Evolutionary conservation across 35 echinoderm and acorn worm genomes (phyloP).

Genomic region (Stichopus chloronotus): DNA sequence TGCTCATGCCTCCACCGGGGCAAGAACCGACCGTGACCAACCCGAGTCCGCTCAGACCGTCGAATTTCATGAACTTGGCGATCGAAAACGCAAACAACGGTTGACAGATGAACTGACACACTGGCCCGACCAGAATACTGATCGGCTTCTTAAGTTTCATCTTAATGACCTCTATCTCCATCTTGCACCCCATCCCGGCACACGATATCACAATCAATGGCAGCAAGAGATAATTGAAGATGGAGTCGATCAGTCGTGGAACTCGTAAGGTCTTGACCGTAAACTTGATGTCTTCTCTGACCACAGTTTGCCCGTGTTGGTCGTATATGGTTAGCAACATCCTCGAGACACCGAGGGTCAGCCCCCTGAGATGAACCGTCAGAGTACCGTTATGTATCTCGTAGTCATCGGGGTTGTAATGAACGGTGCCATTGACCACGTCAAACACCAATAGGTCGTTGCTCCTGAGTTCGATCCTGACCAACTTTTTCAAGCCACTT

Average conservation of each 20-base stretch:
- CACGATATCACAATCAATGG: conserved; percentile 81
- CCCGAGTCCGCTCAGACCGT: conserved; percentile 73
- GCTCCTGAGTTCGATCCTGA: conserved; percentile 59
- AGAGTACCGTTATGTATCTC: conserved; percentile 63
- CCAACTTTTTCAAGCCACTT: conserved; percentile 13
- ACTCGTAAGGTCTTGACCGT: conserved; percentile 74
- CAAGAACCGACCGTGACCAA: conserved; percentile 92
- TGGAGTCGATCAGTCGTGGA: conserved; percentile 74
- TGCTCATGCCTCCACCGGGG: conserved; percentile 93
- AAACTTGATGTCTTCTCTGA: conserved; percentile 27
- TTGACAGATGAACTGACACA: conserved; percentile 92
- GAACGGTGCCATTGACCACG: conserved; percentile 54
- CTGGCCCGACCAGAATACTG: conserved; percentile 78
- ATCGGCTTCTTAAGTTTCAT: conserved; percentile 78
- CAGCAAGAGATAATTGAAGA: conserved; percentile 80
- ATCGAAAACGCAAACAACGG: conserved; percentile 81
- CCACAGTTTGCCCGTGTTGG: conserved; percentile 3
- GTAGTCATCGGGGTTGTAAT: conserved; percentile 41
- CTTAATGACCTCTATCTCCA: conserved; percentile 83
- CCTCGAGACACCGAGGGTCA: conserved; percentile 52
- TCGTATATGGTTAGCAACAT: conserved; percentile 63
- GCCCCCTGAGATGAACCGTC: conserved; percentile 61
- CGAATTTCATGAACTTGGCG: conserved; percentile 76
- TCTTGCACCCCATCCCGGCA: conserved; percentile 89
- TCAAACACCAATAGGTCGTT: conserved; percentile 54